Evolutionary conservation across 1,140 invertebrate species (phyloP).

Genomic region (Drosophila simulans): DNA sequence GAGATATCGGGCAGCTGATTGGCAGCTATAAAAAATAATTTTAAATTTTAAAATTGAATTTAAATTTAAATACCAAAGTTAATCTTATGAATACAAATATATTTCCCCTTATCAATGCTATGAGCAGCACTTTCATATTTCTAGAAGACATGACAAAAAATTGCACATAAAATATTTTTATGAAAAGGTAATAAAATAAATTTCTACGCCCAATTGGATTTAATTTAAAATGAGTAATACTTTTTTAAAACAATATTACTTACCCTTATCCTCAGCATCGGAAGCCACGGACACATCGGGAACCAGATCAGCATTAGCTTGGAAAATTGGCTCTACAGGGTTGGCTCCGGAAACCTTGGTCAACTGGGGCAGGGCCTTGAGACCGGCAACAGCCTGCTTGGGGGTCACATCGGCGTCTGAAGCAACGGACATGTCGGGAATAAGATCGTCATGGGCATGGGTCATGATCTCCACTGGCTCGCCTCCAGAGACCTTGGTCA

Average conservation of each 20-base stretch:
- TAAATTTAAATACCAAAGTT: not conserved
- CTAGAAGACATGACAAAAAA: too few relatives aligned
- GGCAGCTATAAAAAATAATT: not conserved
- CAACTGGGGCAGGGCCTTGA: slow-evolving; percentile 16
- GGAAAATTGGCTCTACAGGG: slow-evolving; percentile 3
- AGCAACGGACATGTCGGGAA: slow-evolving; percentile 61
- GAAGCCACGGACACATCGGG: slow-evolving; percentile 50
- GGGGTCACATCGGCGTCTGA: slow-evolving; percentile 39
- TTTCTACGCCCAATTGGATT: too few relatives aligned
- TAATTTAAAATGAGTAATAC: too few relatives aligned
- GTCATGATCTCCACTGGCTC: slow-evolving; percentile 5
- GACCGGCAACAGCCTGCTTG: slow-evolving; percentile 2
- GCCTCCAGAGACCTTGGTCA: slow-evolving; percentile 20
- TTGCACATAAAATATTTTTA: not conserved
- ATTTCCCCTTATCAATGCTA: too few relatives aligned
- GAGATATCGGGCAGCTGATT: slow-evolving; percentile 54
- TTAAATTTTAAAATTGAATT: not conserved
- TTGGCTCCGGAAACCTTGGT: slow-evolving; percentile 1
- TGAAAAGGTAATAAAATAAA: not conserved
- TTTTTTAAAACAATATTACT: not conserved
- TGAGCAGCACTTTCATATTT: too few relatives aligned
- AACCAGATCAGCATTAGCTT: slow-evolving; percentile 27
- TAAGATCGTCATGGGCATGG: slow-evolving; percentile 26
- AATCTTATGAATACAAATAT: not conserved
- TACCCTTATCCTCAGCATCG: slow-evolving; percentile 37